phyloP scores from a whole-genome alignment of 2,113 vertebrate genomes.

The Hyperopisus bebe region DNA sequence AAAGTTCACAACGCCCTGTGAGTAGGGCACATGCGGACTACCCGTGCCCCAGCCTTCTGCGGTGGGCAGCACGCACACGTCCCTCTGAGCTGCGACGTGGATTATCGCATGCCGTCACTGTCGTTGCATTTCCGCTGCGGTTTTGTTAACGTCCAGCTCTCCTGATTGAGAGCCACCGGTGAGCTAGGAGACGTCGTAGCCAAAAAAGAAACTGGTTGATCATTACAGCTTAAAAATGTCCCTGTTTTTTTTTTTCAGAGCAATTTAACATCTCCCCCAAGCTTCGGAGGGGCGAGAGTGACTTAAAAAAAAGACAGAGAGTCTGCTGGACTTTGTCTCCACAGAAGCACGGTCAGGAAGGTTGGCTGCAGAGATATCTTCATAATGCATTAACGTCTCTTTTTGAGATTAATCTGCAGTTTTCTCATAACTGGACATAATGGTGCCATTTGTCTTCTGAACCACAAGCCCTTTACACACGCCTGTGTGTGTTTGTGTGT shows the following conservation, averaged over 20 bases:
- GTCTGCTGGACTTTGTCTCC: background rate
- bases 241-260: background rate
- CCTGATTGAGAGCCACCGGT: too few species aligned
- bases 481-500: background rate
- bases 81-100: background rate
- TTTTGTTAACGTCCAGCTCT: background rate
- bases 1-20: background rate
- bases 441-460: background rate
- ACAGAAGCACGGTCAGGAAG: slow-evolving; percentile 13
- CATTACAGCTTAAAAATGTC: background rate
- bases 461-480: background rate
- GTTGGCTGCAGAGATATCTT: background rate
- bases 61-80: background rate
- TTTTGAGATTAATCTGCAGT: background rate
- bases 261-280: background rate
- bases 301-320: background rate
- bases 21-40: background rate
- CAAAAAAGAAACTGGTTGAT: background rate
- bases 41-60: background rate
- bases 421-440: slow-evolving; percentile 3
- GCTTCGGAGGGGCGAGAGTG: background rate
- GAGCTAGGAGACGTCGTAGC: too few species aligned
- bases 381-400: slow-evolving; percentile 1
- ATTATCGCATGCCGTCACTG: background rate
- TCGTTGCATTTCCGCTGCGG: background rate